Conservation (phyloP, 2,113 vertebrate species). For the Notarius lentiginosus region DNA sequence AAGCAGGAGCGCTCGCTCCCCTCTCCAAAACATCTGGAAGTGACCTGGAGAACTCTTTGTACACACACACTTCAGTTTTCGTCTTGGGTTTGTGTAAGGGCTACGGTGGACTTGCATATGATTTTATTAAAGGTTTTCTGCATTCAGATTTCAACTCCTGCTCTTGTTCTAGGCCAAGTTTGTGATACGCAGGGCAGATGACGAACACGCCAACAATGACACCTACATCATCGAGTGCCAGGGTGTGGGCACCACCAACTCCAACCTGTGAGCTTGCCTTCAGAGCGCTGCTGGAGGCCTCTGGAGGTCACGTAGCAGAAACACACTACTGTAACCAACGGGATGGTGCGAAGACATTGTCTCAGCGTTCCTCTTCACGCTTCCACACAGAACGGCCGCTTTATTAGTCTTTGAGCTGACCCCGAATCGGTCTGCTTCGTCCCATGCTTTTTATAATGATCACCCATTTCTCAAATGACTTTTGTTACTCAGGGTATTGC, state of each 20-base stretch:
- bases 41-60: too few relatives aligned
- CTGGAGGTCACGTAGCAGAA: slow-evolving; percentile 48
- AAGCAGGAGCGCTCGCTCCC: too few relatives aligned
- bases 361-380: not conserved
- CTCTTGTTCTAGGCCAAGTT: slow-evolving; percentile 85
- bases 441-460: slow-evolving; percentile 14
- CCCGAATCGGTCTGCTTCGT: not conserved
- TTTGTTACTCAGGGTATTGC: slow-evolving; percentile 63
- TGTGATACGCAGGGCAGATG: slow-evolving; percentile 83
- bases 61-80: not conserved
- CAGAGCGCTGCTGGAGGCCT: not conserved
- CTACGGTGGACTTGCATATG: not conserved
- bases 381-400: not conserved
- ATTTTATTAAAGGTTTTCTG: not conserved
- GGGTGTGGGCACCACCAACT: slow-evolving; percentile 81
- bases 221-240: slow-evolving; percentile 89
- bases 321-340: slow-evolving; percentile 57
- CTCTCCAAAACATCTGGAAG: too few relatives aligned
- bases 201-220: slow-evolving; percentile 75
- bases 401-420: slow-evolving; percentile 26
- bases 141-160: not conserved
- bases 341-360: slow-evolving; percentile 27
- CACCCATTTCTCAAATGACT: slow-evolving; percentile 30
- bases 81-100: not conserved
- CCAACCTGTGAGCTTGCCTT: slow-evolving; percentile 65